Evolutionary conservation across 2,113 vertebrate genomes (phyloP).

Genomic region (Hyperoodon ampullatus): DNA sequence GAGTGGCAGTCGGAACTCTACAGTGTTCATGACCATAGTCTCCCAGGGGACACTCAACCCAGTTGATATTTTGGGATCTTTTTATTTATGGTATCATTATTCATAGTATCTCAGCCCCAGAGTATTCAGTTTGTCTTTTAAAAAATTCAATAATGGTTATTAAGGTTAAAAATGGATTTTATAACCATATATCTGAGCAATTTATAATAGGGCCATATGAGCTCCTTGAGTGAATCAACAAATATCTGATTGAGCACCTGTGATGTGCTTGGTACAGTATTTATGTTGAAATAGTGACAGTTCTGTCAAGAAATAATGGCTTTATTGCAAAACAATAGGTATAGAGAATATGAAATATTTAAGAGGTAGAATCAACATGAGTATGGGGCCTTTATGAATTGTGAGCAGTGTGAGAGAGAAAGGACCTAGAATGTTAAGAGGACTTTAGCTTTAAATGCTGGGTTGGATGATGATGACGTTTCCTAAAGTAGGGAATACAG

Average conservation of each 20-base stretch:
- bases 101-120: background rate
- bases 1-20: background rate
- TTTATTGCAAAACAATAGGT: background rate
- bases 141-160: background rate
- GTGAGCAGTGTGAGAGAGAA: background rate
- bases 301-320: background rate
- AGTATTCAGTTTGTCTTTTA: background rate
- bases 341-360: background rate
- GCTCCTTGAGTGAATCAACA: background rate
- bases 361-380: background rate
- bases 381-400: background rate
- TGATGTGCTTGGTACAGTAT: background rate
- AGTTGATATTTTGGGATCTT: background rate
- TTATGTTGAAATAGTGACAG: background rate
- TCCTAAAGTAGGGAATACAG: background rate
- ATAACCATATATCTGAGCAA: background rate
- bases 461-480: background rate
- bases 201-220: background rate
- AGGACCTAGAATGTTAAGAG: background rate
- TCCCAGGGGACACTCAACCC: background rate
- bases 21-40: background rate
- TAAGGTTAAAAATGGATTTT: conserved; percentile 2
- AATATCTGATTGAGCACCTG: background rate
- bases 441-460: background rate
- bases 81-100: background rate